These are phyloP conservation scores for Papilio aristodemus DNA, from an alignment of 1,140 invertebrate genomes.

Conservation along the genomic window DNA sequence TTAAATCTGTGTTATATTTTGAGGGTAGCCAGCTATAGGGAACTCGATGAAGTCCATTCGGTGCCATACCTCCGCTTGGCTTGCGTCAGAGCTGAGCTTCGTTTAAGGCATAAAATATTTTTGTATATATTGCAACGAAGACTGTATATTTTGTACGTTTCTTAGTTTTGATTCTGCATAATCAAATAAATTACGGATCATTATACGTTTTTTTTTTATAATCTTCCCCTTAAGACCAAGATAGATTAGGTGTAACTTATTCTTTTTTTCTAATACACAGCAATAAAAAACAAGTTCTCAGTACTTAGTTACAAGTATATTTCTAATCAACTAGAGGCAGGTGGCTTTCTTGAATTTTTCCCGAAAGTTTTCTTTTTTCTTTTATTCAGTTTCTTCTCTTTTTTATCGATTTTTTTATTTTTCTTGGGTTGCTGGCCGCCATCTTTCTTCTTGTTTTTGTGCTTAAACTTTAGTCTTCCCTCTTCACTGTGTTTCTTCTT, in stretches of 20 bases:
- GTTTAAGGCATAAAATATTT: slow-evolving; percentile 39
- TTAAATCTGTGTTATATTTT: slow-evolving; percentile 36
- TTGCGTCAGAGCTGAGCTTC: background rate
- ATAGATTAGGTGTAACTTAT: too few species aligned
- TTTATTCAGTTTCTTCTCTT: slow-evolving; percentile 36
- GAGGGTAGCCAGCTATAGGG: background rate
- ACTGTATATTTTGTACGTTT: slow-evolving; percentile 72
- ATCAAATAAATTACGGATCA: slow-evolving; percentile 14
- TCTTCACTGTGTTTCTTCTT: slow-evolving; percentile 34
- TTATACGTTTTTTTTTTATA: slow-evolving; percentile 30
- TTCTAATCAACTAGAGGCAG: slow-evolving; percentile 7
- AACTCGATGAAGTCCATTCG: background rate
- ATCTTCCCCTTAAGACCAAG: background rate
- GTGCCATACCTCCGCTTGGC: background rate
- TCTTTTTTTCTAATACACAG: too few species aligned
- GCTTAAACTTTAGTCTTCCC: slow-evolving; percentile 37
- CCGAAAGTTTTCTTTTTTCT: slow-evolving; percentile 44
- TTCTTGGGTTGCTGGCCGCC: slow-evolving; percentile 33
- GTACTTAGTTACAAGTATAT: too few species aligned
- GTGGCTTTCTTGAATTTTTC: too few species aligned
- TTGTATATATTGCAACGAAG: slow-evolving; percentile 64
- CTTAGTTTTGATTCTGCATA: slow-evolving; percentile 37
- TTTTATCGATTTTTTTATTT: slow-evolving; percentile 40
- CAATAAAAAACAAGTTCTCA: too few species aligned
- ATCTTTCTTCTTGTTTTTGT: slow-evolving; percentile 35